Conservation (phyloP, 2,113 vertebrate genomes). For the Salvelinus sp. region DNA sequence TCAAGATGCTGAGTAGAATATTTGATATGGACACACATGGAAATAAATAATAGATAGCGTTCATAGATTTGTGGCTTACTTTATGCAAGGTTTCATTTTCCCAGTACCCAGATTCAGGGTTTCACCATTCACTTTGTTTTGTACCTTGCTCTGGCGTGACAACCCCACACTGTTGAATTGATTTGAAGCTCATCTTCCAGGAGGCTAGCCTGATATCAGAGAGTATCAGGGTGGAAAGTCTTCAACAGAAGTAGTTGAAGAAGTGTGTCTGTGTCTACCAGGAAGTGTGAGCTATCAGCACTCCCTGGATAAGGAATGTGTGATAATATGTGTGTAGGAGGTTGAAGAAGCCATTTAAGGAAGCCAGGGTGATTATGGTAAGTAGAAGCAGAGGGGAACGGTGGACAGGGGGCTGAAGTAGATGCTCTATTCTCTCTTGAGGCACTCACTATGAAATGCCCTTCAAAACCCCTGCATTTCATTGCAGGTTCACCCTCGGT, state of each 20-base stretch:
- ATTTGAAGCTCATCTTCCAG: neutral
- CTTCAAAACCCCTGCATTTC: constrained; percentile 6
- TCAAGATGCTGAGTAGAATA: neutral
- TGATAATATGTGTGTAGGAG: neutral
- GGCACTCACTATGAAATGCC: neutral
- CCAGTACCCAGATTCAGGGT: neutral
- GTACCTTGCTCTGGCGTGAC: neutral
- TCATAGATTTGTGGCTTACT: neutral
- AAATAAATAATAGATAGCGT: neutral
- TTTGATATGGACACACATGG: neutral
- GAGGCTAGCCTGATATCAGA: constrained; percentile 1
- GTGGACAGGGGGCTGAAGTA: neutral
- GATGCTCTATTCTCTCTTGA: neutral
- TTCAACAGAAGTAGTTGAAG: neutral
- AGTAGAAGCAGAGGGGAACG: neutral
- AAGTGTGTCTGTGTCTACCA: neutral
- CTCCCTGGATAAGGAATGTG: neutral
- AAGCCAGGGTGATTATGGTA: constrained; percentile 2
- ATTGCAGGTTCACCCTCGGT: neutral
- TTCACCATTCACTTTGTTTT: neutral
- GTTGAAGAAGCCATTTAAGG: constrained; percentile 1
- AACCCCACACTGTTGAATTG: neutral
- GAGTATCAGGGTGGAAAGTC: neutral
- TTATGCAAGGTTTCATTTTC: neutral
- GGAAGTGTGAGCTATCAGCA: neutral